phyloP scores from a whole-genome alignment of 2,113 vertebrate genomes.

The Anser brachyrhynchus region DNA sequence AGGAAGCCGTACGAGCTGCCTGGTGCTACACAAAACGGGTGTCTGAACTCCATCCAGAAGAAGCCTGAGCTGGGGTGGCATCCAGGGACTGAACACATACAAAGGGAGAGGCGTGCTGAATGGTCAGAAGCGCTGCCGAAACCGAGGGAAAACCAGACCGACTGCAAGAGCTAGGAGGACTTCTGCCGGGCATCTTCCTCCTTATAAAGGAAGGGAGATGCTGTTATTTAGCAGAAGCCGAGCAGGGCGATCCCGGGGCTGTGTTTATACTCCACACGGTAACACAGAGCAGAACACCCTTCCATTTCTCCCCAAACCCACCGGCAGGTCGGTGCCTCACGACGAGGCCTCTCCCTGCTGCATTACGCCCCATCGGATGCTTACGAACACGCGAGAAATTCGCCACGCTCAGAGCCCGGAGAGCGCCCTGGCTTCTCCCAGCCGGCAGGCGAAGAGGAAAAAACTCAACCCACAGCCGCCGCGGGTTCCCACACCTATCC shows the following conservation, averaged over 20 bases:
- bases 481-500: too few species aligned
- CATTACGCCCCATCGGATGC: not conserved
- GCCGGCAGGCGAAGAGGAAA: accelerated
- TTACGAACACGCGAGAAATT: not conserved
- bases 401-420: not conserved
- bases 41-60: not conserved
- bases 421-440: not conserved
- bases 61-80: not conserved
- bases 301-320: not conserved
- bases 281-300: accelerated
- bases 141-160: not conserved
- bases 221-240: not conserved
- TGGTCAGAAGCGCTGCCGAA: not conserved
- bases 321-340: not conserved
- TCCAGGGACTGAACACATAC: not conserved
- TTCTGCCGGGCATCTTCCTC: not conserved
- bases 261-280: accelerated
- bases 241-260: not conserved
- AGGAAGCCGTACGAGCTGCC: not conserved
- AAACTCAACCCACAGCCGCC: not conserved
- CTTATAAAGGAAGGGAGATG: too few species aligned
- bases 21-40: not conserved
- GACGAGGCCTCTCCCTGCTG: not conserved
- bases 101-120: not conserved
- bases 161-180: not conserved